Base-by-base conservation (phyloP, 1,140 invertebrate genomes). In the Anastrepha obliqua region DNA sequence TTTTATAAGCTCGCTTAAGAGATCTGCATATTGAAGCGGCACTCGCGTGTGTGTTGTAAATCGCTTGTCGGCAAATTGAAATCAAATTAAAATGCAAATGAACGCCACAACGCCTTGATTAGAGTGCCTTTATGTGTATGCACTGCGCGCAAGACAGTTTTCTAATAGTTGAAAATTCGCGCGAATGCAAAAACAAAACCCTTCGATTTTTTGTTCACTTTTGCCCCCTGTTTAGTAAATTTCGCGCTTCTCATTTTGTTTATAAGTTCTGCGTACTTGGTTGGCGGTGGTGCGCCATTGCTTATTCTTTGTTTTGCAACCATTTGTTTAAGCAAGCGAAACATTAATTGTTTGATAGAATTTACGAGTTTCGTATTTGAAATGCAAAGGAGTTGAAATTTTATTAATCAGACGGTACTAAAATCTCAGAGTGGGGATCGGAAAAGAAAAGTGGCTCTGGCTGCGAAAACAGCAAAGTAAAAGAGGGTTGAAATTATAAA, bases 11-110 rank as follows among this genome's bases (percentile, higher is more conserved):
- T 29, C 4, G 64, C 64, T 67, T 29, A 20, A 39, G 39, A 42
- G 64, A 67, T 67, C 11, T 67, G 20, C 64, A 67, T 67, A 67
- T 67, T 3, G 29, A 39, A 67, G 9, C 62, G 11, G 29, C 64
- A 39, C 29, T 20, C 64, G 39, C 64, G 51, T 55, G 29, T 29
- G n/a, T n/a, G 42, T 74, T 44, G 42, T 74, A 74, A 81, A 81
- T 81, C 74, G 74, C 74, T 81, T 58, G 74, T 81, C 74, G 74
- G 47, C 44, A 17, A 81, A 81, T 81, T 42, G 74, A 81, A 81
- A 81, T 81, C 47, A 81, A 81, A 81, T 81, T 55, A 55, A 81
- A 81, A 81, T 81, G 74, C 74, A 81, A 81, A 81, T 81, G 47
- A 81, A 17, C 74, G 39, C n/a, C 15, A 1, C n/a, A 81, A 55